phyloP scores from a whole-genome alignment of 2,113 vertebrate species.

The Maccullochella peelii region DNA sequence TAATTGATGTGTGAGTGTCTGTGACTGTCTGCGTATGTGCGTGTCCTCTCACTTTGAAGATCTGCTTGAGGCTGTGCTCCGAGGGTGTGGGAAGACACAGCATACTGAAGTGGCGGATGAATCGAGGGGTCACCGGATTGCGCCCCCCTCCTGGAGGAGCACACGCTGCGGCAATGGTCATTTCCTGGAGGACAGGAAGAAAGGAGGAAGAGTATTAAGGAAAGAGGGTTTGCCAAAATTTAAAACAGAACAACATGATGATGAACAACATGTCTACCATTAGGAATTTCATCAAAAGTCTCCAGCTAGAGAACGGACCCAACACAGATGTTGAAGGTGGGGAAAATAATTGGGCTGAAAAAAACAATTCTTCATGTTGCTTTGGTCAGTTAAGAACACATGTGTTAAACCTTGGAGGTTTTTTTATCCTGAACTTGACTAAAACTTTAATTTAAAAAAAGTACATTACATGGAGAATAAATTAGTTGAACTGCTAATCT shows the following conservation, averaged over 20 bases:
- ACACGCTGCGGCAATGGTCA: conserved; percentile 87
- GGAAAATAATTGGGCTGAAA: neutral
- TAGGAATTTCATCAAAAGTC: neutral
- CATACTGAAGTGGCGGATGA: conserved; percentile 90
- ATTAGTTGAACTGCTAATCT: neutral
- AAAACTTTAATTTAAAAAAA: neutral
- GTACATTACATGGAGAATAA: neutral
- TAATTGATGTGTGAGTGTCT: neutral
- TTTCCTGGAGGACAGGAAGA: conserved; percentile 77
- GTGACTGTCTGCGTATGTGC: neutral
- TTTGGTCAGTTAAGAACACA: neutral
- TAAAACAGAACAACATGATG: neutral
- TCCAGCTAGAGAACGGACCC: neutral
- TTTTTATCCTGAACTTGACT: neutral
- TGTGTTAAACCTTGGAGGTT: neutral
- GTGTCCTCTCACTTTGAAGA: conserved; percentile 86
- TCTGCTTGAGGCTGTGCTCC: conserved; percentile 89
- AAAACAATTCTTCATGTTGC: neutral
- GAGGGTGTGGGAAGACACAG: conserved; percentile 88
- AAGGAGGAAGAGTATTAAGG: neutral
- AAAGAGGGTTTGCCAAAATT: neutral
- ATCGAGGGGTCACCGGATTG: conserved; percentile 88
- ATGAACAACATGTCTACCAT: neutral
- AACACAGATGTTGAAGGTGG: neutral
- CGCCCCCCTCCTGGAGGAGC: conserved; percentile 89